These are phyloP conservation scores for Rhinogobio ventralis DNA, from an alignment of 2,797 vertebrate species.

Conservation along the genomic window DNA sequence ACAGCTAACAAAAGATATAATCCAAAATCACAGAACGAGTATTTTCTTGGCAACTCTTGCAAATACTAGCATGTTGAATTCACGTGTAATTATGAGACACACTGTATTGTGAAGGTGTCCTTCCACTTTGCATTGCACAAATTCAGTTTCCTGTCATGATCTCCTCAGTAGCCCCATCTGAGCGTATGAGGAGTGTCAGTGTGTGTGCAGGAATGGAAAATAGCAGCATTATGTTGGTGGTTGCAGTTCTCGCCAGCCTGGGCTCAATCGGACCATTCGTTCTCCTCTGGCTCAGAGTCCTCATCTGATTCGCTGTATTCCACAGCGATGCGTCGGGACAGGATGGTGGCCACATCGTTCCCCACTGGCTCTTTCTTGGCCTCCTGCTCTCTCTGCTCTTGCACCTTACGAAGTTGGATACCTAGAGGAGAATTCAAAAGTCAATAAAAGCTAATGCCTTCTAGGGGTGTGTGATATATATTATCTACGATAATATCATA, in stretches of 20 bases:
- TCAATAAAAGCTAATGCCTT: not conserved
- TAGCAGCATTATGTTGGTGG: conserved; percentile 53
- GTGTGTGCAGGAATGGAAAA: conserved; percentile 47
- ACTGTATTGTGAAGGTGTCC: conserved; percentile 25
- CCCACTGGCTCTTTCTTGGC: conserved; percentile 88
- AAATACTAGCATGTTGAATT: conserved; percentile 37
- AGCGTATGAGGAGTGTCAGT: conserved; percentile 31
- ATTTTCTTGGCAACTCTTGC: conserved; percentile 51
- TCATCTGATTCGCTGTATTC: conserved; percentile 91
- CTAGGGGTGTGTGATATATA: too few species aligned
- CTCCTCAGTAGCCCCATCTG: not conserved
- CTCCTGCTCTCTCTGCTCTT: conserved; percentile 89
- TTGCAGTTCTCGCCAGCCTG: not conserved
- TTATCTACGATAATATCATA: too few species aligned
- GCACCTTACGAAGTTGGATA: conserved; percentile 88
- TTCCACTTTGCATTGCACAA: conserved; percentile 32
- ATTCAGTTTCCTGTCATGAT: not conserved
- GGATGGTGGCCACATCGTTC: conserved; percentile 87
- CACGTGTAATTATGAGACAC: conserved; percentile 6
- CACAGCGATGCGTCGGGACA: conserved; percentile 87
- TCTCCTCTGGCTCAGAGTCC: conserved; percentile 87
- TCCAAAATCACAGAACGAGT: conserved; percentile 33
- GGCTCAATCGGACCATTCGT: conserved; percentile 88
- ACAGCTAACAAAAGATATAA: conserved; percentile 41
- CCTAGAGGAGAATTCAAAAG: conserved; percentile 66